These are phyloP conservation scores for Turritopsis rubra DNA, from an alignment of 30 jellyfish, hydroid and myxozoan genomes.

Conservation along the genomic window DNA sequence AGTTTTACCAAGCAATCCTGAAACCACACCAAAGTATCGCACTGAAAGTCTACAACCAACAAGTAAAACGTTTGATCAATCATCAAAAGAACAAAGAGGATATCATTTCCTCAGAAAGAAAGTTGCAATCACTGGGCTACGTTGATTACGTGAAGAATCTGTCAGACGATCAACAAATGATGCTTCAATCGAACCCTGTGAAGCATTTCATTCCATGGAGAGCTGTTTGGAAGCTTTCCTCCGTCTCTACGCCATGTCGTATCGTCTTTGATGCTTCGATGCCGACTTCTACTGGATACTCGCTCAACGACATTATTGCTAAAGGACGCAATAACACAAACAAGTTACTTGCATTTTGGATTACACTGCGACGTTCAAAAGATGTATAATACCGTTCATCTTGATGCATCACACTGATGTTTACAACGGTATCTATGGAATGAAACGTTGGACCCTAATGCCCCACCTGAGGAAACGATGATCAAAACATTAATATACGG, in stretches of 20 bases:
- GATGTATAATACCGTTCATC: background rate
- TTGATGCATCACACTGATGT: background rate
- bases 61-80: background rate
- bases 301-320: background rate
- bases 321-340: background rate
- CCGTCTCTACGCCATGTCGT: background rate
- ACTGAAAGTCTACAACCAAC: background rate
- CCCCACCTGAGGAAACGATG: too few species aligned
- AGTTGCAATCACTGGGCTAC: background rate
- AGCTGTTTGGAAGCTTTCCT: slow-evolving; percentile 10
- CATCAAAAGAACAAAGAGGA: background rate
- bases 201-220: background rate
- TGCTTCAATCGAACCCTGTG: background rate
- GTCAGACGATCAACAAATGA: background rate
- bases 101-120: background rate
- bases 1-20: too few species aligned
- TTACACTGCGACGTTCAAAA: background rate
- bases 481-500: too few species aligned
- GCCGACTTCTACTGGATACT: background rate
- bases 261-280: background rate
- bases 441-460: too few species aligned
- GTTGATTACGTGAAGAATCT: background rate
- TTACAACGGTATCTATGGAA: background rate
- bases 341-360: background rate
- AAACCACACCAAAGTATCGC: background rate